Percentiles rank a stretch among this genome's conserved stretches.
phyloP scores from a whole-genome alignment of 2,797 vertebrate species.

The Enteromius unitaeniatus region DNA sequence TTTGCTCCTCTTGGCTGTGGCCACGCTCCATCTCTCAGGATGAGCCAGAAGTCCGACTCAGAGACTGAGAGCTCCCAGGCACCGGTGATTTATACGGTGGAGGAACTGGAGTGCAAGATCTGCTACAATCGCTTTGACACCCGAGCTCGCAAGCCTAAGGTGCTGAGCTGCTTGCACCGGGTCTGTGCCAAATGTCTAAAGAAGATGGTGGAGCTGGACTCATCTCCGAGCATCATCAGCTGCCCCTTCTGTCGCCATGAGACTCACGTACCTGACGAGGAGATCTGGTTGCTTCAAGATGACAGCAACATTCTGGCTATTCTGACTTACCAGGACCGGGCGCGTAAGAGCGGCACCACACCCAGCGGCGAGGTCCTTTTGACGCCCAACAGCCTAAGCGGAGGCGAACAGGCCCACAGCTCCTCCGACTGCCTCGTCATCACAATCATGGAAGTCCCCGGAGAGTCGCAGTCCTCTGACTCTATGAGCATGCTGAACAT shows the following conservation, averaged over 20 bases:
- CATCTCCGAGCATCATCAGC: conserved; percentile 76
- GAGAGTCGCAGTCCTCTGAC: conserved; percentile 78
- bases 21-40: conserved; percentile 42
- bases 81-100: conserved; percentile 68
- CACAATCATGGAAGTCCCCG: conserved; percentile 88
- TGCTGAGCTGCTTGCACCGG: conserved; percentile 83
- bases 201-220: conserved; percentile 82
- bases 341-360: conserved; percentile 60
- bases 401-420: conserved; percentile 66
- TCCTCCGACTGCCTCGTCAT: conserved; percentile 88
- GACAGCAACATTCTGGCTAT: conserved; percentile 81
- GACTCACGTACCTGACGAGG: conserved; percentile 79
- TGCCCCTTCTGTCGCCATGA: conserved; percentile 90
- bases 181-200: conserved; percentile 86
- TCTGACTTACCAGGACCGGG: conserved; percentile 76
- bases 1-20: neutral
- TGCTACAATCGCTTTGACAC: conserved; percentile 86
- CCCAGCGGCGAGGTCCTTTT: conserved; percentile 81
- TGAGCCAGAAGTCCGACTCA: conserved; percentile 66
- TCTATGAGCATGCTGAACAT: conserved; percentile 83
- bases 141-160: conserved; percentile 80
- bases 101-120: conserved; percentile 88
- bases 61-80: conserved; percentile 57
- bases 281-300: conserved; percentile 84
- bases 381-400: conserved; percentile 78